Percentiles rank a stretch among this genome's conserved stretches.
Conservation (phyloP, 2,113 vertebrate genomes). For the Egretta garzetta region DNA sequence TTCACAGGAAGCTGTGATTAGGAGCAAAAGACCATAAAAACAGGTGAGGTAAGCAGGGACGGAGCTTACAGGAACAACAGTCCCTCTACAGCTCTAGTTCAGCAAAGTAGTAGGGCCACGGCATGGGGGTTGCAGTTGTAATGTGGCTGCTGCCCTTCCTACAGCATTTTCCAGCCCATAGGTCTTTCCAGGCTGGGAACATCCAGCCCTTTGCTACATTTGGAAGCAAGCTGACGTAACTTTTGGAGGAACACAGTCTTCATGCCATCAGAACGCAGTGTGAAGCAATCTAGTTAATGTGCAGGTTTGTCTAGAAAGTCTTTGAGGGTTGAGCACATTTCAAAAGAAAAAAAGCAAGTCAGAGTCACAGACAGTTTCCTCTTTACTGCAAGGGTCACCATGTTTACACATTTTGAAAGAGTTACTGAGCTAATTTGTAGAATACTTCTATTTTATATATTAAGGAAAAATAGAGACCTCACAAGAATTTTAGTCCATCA, state of each 20-base stretch:
- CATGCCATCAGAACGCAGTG: neutral
- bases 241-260: conserved; percentile 7
- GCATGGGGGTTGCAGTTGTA: neutral
- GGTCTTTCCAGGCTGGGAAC: conserved; percentile 8
- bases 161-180: neutral
- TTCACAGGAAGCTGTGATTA: neutral
- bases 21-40: neutral
- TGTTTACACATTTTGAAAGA: conserved; percentile 12
- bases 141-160: neutral
- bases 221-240: neutral
- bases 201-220: neutral
- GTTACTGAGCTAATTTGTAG: neutral
- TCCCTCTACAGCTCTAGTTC: neutral
- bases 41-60: neutral
- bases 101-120: neutral
- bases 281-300: conserved; percentile 49
- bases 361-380: conserved; percentile 16
- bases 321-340: neutral
- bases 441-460: neutral
- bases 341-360: neutral
- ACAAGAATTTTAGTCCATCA: conserved; percentile 6
- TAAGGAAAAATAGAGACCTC: conserved; percentile 29
- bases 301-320: conserved; percentile 15
- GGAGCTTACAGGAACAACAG: neutral
- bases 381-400: neutral